Percentiles rank a stretch among this genome's conserved stretches.
These are phyloP conservation scores for Megaceryle maxima DNA, from an alignment of 2,113 vertebrate species.

Conservation along the genomic window DNA sequence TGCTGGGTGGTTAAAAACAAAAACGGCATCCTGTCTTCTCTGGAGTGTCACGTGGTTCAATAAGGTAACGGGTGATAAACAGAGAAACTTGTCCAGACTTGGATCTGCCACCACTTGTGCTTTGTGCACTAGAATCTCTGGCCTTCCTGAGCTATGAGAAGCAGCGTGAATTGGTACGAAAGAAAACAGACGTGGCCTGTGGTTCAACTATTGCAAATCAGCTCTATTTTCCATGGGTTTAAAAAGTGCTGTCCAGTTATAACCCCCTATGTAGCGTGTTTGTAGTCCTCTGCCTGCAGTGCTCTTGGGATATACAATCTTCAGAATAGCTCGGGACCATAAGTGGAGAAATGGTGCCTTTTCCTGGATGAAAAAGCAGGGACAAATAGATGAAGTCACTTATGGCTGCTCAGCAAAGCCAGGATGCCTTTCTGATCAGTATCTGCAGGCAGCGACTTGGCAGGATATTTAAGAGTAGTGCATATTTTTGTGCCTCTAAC, in stretches of 20 bases:
- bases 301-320: neutral
- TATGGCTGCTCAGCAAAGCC: neutral
- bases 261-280: fast-evolving
- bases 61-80: neutral
- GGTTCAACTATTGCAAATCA: neutral
- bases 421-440: neutral
- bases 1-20: neutral
- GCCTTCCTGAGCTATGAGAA: neutral
- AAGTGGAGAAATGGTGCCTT: neutral
- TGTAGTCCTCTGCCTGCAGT: neutral
- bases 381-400: neutral
- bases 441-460: neutral
- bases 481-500: neutral
- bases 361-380: neutral
- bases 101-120: neutral
- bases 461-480: neutral
- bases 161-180: neutral
- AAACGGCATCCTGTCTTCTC: neutral
- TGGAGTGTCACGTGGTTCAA: neutral
- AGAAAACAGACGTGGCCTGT: neutral
- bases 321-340: neutral
- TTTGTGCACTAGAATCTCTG: neutral
- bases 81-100: neutral
- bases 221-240: neutral
- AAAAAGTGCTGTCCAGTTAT: neutral